Conservation (phyloP, 1,140 invertebrate genomes). For the Drosophila lowei region DNA sequence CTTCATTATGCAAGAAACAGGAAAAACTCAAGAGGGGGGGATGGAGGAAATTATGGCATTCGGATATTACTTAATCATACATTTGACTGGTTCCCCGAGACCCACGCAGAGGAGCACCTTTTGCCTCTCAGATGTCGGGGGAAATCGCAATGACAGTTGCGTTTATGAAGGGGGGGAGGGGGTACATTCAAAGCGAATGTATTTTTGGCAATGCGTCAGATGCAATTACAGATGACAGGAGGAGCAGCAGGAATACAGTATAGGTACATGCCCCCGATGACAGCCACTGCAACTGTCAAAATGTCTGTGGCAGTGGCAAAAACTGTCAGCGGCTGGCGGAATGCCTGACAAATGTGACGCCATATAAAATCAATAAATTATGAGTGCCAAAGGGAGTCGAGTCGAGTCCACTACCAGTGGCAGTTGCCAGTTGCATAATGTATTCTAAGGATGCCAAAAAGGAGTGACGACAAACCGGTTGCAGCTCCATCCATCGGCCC, state of each 20-base stretch:
- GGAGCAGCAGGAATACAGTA: slow-evolving; percentile 7
- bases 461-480: slow-evolving; percentile 60
- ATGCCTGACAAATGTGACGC: slow-evolving; percentile 75
- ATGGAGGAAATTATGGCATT: slow-evolving; percentile 43
- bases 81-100: slow-evolving; percentile 26
- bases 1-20: slow-evolving; percentile 49
- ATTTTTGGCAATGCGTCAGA: slow-evolving; percentile 77
- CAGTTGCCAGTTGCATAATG: slow-evolving; percentile 64
- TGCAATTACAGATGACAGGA: slow-evolving; percentile 76
- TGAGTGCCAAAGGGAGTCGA: slow-evolving; percentile 43
- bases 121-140: slow-evolving; percentile 42
- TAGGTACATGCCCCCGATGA: slow-evolving; percentile 37
- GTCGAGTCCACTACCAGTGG: slow-evolving; percentile 2
- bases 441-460: slow-evolving; percentile 70
- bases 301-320: slow-evolving; percentile 72
- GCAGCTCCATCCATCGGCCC: slow-evolving; percentile 12
- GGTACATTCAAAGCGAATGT: slow-evolving; percentile 20
- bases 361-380: slow-evolving; percentile 82
- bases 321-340: slow-evolving; percentile 71
- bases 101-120: slow-evolving; percentile 50
- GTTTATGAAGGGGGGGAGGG: slow-evolving; percentile 60
- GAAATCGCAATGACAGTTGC: slow-evolving; percentile 76
- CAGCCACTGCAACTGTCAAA: slow-evolving; percentile 77
- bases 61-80: slow-evolving; percentile 74
- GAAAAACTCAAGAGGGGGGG: slow-evolving; percentile 41